Evolutionary conservation across 30 jellyfish, hydroid and myxozoan species (phyloP).

Genomic region (Chrysaora quinquecirrha): DNA sequence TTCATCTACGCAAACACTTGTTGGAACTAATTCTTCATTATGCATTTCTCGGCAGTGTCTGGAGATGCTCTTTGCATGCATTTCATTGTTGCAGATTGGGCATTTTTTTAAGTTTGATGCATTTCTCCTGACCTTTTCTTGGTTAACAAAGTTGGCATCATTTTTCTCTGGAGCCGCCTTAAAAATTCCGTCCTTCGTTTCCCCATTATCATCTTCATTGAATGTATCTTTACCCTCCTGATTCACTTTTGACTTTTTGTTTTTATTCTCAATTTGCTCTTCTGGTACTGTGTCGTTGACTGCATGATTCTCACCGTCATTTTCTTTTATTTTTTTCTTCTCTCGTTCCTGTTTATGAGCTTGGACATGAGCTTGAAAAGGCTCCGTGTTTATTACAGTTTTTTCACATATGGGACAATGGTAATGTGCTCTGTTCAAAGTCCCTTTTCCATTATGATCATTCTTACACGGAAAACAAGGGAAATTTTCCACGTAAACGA

Average conservation of each 20-base stretch:
- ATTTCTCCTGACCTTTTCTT: neutral
- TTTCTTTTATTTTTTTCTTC: neutral
- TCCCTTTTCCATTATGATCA: no score
- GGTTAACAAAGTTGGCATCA: neutral
- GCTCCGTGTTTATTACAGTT: neutral
- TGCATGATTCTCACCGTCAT: neutral
- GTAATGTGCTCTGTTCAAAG: neutral
- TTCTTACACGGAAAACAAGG: no score
- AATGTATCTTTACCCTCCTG: no score
- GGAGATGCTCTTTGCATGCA: neutral
- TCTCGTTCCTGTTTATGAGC: neutral
- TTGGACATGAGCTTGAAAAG: neutral
- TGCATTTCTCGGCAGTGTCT: neutral
- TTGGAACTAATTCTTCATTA: neutral
- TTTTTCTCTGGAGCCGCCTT: neutral
- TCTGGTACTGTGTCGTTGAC: no score
- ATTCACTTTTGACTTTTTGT: no score
- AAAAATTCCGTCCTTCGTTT: no score
- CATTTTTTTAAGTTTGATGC: neutral
- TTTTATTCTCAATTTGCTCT: no score
- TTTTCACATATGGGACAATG: neutral
- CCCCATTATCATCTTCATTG: no score
- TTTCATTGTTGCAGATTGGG: neutral
- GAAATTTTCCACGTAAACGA: no score
- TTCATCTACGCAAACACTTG: neutral